Conservation (phyloP, 2,113 vertebrate genomes). For the Calidris pygmaea region DNA sequence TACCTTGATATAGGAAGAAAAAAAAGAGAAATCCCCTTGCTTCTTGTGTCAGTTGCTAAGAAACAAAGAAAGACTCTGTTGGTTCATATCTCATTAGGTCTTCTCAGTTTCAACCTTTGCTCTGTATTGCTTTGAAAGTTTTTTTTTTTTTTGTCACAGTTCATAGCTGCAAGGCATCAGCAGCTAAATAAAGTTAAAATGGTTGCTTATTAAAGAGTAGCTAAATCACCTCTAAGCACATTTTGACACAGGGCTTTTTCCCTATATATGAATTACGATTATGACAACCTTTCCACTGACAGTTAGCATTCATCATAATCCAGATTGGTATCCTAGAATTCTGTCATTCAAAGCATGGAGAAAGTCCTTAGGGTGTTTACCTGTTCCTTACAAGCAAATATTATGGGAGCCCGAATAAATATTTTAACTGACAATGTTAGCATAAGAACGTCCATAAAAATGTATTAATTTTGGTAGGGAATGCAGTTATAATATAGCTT, state of each 20-base stretch:
- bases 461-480: slow-evolving; percentile 64
- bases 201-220: slow-evolving; percentile 62
- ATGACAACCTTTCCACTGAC: slow-evolving; percentile 16
- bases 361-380: slow-evolving; percentile 43
- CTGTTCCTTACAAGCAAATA: slow-evolving; percentile 66
- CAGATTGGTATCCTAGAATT: slow-evolving; percentile 12
- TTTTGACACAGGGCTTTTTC: slow-evolving; percentile 4
- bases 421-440: slow-evolving; percentile 43
- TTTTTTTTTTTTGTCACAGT: slow-evolving; percentile 65
- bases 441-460: slow-evolving; percentile 67
- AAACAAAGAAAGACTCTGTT: slow-evolving; percentile 52
- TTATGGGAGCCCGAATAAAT: slow-evolving; percentile 45
- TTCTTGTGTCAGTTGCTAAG: slow-evolving; percentile 69
- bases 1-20: slow-evolving; percentile 62
- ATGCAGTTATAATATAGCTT: slow-evolving; percentile 64
- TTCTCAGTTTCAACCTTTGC: slow-evolving; percentile 62
- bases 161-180: slow-evolving; percentile 67
- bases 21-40: slow-evolving; percentile 59
- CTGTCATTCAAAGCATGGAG: slow-evolving; percentile 37
- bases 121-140: slow-evolving; percentile 81
- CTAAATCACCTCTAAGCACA: slow-evolving; percentile 57
- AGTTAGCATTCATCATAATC: not conserved
- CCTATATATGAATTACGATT: slow-evolving; percentile 20
- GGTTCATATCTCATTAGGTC: slow-evolving; percentile 58
- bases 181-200: slow-evolving; percentile 69